Evolutionary conservation across 1,140 invertebrate genomes (phyloP), one percentile per base, ranked within the genome.

Genomic region (Philopotamus ludificatus): DNA sequence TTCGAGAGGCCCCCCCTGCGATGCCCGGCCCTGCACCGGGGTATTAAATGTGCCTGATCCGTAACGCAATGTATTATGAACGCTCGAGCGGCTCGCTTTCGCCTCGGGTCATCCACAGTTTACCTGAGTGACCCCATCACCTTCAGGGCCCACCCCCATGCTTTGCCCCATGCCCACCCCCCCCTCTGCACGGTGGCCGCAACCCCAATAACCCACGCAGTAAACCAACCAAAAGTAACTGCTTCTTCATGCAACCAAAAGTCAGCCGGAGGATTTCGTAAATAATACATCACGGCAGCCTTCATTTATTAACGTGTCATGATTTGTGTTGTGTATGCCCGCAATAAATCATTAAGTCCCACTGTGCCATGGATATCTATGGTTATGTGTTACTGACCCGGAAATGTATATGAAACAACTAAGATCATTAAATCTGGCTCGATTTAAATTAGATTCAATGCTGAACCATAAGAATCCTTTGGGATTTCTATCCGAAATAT

Each of bases 41-140:
- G 47, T 28, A 65, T 58, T 65, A 65, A 57, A 34, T 42, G 51
- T 55, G 50, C 45, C 57, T 65, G 63, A 65, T 65, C 63, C 63
- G 63, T 65, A 59, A 53, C 54, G 54, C 45, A 51, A 63, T 63
- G 42, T 58, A 67, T 67, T 67, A 67, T 67, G 65, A 62, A 63
- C 50, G 51, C 50, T 25, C 45, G 53, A 44, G 39, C 16, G 44
- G 25, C 3, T 63, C 60, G 41, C 21, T 66, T 62, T 62, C 53
- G 41, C 65, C 65, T 23, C 39, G 59, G 65, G 65, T 67, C 65
- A 67, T 67, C 53, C 59, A 20, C 59, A 50, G 49, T 54, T 62
- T 62, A 67, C 59, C 65, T 67, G 60, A 34, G 16, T 41, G 34
- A 59, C 64, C 62, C 50, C 26, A 23, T 47, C 44, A 47, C 44